These are phyloP conservation scores for Peromyscus aztecus DNA, from an alignment of 2,797 vertebrate species.

Conservation along the genomic window DNA sequence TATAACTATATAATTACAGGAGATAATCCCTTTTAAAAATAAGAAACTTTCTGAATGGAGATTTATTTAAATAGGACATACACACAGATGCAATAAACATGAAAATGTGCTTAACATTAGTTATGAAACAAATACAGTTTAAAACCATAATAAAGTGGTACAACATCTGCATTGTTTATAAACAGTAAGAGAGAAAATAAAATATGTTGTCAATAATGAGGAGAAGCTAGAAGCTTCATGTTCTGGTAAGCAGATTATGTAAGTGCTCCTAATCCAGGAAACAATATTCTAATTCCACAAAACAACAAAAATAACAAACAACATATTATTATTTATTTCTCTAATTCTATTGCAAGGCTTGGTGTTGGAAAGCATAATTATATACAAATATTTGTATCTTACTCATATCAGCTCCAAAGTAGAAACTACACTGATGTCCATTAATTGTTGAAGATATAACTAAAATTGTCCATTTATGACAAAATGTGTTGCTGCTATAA, in stretches of 20 bases:
- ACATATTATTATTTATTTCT: neutral
- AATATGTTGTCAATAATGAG: neutral
- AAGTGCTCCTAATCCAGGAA: neutral
- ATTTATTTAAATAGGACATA: neutral
- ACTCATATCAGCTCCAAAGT: neutral
- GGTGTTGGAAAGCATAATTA: neutral
- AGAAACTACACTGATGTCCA: neutral
- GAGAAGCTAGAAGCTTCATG: neutral
- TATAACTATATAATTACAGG: neutral
- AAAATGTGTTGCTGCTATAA: neutral
- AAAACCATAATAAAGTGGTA: neutral
- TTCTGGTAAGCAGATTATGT: neutral
- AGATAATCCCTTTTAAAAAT: conserved; percentile 11
- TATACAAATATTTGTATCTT: neutral
- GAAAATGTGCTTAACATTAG: neutral
- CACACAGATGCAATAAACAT: neutral
- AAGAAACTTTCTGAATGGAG: neutral
- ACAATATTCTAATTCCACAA: neutral
- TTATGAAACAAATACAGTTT: neutral
- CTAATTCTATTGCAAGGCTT: neutral
- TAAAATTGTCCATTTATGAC: neutral
- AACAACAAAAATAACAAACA: neutral
- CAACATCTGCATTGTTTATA: neutral
- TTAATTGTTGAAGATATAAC: neutral
- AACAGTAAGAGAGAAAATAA: neutral